These are phyloP conservation scores for Hydropotes inermis DNA, from an alignment of 2,113 vertebrate species.

Conservation along the genomic window DNA sequence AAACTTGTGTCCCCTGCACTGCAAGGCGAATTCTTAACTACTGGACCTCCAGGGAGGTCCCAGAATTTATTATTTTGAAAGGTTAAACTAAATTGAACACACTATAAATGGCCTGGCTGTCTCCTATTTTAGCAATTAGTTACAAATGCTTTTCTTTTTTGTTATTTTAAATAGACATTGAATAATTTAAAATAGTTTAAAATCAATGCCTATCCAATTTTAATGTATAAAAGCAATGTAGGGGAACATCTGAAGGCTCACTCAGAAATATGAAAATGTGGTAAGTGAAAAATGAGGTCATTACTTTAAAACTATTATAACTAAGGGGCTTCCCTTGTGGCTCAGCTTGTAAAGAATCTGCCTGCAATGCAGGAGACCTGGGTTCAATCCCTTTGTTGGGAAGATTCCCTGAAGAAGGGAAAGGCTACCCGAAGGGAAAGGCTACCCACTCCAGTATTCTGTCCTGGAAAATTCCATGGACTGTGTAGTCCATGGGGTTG, in stretches of 20 bases:
- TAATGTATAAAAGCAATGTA: neutral
- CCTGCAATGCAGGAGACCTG: neutral
- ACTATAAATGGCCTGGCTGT: neutral
- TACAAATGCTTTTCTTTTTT: neutral
- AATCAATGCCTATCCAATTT: neutral
- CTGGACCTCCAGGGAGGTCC: neutral
- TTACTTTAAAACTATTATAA: constrained; percentile 20
- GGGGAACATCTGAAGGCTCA: neutral
- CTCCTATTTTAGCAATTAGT: neutral
- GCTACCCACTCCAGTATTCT: neutral
- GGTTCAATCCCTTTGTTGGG: neutral
- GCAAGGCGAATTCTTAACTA: neutral
- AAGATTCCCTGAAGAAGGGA: neutral
- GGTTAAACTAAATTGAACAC: neutral
- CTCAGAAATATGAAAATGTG: neutral
- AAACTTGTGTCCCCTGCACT: neutral
- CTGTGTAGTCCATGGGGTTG: neutral
- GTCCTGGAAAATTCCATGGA: neutral
- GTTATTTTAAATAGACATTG: neutral
- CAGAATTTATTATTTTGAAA: constrained; percentile 39
- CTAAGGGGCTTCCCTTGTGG: neutral
- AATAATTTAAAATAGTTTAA: neutral
- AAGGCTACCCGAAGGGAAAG: neutral
- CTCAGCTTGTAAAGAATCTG: neutral
- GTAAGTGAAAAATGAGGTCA: neutral